phyloP scores from a whole-genome alignment of 2,797 vertebrate genomes.

The Thamnophis elegans region DNA sequence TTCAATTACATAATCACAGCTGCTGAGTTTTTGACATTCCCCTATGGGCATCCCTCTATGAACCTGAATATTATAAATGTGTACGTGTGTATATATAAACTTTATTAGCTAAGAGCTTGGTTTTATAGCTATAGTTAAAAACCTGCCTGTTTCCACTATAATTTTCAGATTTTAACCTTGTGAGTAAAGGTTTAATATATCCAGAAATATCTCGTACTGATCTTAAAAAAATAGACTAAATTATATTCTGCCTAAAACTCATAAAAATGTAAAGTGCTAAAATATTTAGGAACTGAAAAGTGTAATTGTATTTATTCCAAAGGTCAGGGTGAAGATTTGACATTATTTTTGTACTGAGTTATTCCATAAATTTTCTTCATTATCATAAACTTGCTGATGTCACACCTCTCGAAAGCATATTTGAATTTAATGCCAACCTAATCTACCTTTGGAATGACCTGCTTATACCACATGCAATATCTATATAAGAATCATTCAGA shows the following conservation, averaged over 20 bases:
- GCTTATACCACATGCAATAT: neutral
- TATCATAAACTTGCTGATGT: neutral
- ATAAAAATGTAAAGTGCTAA: neutral
- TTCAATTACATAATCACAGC: neutral
- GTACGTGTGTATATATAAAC: neutral
- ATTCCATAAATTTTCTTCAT: neutral
- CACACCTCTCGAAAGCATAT: neutral
- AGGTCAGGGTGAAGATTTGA: neutral
- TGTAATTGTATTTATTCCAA: neutral
- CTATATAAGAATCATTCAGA: neutral
- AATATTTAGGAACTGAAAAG: neutral
- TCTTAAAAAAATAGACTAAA: neutral
- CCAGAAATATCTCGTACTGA: neutral
- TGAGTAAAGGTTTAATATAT: neutral
- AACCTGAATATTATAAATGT: neutral
- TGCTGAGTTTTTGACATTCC: neutral
- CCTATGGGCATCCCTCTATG: neutral
- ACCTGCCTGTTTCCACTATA: neutral
- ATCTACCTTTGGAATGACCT: neutral
- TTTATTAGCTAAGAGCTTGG: neutral
- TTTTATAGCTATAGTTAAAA: neutral
- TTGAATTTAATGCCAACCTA: neutral
- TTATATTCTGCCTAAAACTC: neutral
- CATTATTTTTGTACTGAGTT: neutral
- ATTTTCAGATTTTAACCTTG: neutral